Evolutionary conservation across 2,888 invertebrate genomes (phyloP).

Genomic region (Tenthredo mesomela): DNA sequence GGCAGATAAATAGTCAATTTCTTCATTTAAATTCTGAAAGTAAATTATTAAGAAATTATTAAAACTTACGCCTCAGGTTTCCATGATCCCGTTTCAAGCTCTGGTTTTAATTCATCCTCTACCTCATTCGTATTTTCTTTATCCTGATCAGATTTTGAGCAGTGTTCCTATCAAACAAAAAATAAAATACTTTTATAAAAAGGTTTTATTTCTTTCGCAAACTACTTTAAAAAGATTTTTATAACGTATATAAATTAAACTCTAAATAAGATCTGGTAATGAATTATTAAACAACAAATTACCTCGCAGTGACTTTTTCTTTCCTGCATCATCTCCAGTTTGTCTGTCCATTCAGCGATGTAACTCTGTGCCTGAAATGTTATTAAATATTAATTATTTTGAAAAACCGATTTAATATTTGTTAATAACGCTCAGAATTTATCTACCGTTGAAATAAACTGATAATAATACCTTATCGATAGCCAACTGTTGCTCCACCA

Average conservation of each 20-base stretch:
- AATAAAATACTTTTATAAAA: not conserved
- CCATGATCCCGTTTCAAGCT: constrained; percentile 53
- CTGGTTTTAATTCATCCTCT: constrained; percentile 52
- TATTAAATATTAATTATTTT: not conserved
- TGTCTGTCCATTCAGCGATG: constrained; percentile 53
- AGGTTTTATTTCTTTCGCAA: not conserved
- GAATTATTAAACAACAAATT: not conserved
- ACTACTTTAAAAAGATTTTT: not conserved
- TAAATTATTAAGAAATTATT: not conserved
- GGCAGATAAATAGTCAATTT: not conserved
- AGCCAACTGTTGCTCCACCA: constrained; percentile 58
- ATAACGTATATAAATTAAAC: not conserved
- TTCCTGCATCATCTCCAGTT: constrained; percentile 52
- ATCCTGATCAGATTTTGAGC: constrained; percentile 4
- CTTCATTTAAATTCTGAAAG: too few relatives aligned
- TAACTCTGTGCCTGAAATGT: constrained; percentile 54
- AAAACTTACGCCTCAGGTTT: constrained; percentile 64
- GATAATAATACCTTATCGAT: constrained; percentile 59
- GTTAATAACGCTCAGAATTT: constrained; percentile 50
- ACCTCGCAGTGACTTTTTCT: constrained; percentile 53
- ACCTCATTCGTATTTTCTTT: constrained; percentile 51
- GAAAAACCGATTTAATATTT: constrained; percentile 15
- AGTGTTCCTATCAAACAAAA: not conserved
- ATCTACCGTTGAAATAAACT: constrained; percentile 44
- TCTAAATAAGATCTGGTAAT: not conserved